phyloP scores from a whole-genome alignment of 2,888 invertebrate species.

The Tetragnatha montana region DNA sequence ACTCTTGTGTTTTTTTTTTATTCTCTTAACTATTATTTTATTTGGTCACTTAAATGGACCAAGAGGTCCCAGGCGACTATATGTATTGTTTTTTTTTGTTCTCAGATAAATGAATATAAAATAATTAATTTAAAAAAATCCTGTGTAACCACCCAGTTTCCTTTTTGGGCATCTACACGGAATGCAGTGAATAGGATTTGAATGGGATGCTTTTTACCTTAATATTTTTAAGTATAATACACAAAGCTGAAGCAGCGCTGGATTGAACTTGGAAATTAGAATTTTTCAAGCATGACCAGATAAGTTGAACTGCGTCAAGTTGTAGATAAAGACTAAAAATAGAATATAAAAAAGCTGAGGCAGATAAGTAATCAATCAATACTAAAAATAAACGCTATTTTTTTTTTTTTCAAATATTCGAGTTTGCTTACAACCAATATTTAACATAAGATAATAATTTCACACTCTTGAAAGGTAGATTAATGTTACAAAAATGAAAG shows the following conservation, averaged over 20 bases:
- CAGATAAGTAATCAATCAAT: neutral
- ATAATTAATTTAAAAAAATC: too few species aligned
- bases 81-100: too few species aligned
- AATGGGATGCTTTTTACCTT: conserved; percentile 18
- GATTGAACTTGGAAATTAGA: conserved; percentile 56
- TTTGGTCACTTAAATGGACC: too few species aligned
- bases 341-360: neutral
- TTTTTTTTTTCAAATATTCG: neutral
- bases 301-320: conserved; percentile 56
- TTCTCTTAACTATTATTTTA: too few species aligned
- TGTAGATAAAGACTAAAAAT: conserved; percentile 58
- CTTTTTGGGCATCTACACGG: neutral
- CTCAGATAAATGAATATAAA: too few species aligned
- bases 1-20: too few species aligned
- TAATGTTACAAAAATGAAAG: too few species aligned
- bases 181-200: neutral
- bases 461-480: neutral
- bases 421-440: neutral
- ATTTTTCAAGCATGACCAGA: conserved; percentile 65
- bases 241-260: conserved; percentile 53
- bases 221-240: conserved; percentile 60
- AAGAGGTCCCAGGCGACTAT: too few species aligned
- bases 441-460: neutral
- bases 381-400: neutral
- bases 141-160: neutral